Base-by-base conservation (phyloP, 2,888 invertebrate species). In the Drosophila mulleri region DNA sequence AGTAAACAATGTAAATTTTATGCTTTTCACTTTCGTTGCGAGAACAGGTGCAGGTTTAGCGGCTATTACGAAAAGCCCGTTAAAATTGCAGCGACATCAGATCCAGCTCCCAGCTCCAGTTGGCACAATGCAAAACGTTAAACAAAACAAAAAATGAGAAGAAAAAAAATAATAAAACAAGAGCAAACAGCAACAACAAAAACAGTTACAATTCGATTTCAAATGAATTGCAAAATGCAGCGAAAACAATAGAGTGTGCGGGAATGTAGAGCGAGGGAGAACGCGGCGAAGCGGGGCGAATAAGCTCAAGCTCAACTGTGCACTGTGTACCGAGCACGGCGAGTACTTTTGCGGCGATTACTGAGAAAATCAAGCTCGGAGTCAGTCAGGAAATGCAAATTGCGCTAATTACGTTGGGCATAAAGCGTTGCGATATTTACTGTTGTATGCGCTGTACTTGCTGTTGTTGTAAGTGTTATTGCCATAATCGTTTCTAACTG, bases 321-420 rank as follows among this genome's bases (percentile, higher is more conserved):
- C 23, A 35, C 37, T 62, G 26, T 57, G 68, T 47, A 37, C 37
- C 57, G 42, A 56, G 67, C 32, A 47, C 61, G 35, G 35, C 26
- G 56, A 47, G 37, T 37, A 37, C 39, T 62, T 42, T 62, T 45
- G 29, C 47, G 12, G 63, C 64, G 66, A 81, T 80, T 80, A 80
- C 82, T 57, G 53, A 76, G 80, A 80, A 80, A 79, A 79, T 53
- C 75, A 79, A 79, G 57, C 73, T 79, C 80, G 66, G 60, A 80
- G 68, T 80, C 80, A 86, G 87, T 79, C 85, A 85, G 86, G 86
- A 87, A 87, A 87, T 87, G 88, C 89, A 87, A 89, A 87, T 87
- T 79, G 74, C 89, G 86, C 78, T 89, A 85, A 87, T 89, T 87
- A 87, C 88, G 76, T 67, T 83, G 83, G 70, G 76, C 81, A 69